Percentiles rank a stretch among this genome's conserved stretches.
phyloP scores from a whole-genome alignment of 2,797 vertebrate species.

The Euphonia xanthogaster region DNA sequence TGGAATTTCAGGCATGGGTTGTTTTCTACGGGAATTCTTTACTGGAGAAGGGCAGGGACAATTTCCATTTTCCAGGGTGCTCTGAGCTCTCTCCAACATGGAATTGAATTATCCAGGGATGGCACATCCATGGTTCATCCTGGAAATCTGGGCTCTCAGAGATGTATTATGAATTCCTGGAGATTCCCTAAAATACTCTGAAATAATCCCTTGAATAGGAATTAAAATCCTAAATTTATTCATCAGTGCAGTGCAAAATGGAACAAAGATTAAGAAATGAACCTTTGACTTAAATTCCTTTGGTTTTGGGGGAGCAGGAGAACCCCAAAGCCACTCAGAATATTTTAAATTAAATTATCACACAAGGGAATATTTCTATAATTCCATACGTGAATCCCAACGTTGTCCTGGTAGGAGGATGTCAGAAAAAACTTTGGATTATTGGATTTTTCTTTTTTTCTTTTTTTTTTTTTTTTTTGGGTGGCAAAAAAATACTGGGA shows the following conservation, averaged over 20 bases:
- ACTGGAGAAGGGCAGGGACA: neutral
- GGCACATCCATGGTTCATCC: neutral
- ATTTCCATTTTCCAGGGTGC: neutral
- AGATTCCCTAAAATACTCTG: neutral
- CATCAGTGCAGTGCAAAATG: fast-evolving
- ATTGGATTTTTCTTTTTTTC: neutral
- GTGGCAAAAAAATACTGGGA: neutral
- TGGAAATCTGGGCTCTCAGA: neutral
- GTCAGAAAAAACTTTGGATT: neutral
- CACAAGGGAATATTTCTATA: neutral
- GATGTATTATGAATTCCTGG: fast-evolving
- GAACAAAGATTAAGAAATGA: neutral
- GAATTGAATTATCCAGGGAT: neutral
- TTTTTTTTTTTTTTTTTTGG: neutral
- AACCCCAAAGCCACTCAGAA: neutral
- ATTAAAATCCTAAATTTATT: neutral
- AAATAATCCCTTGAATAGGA: neutral
- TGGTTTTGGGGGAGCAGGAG: neutral
- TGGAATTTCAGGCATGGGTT: neutral
- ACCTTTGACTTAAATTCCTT: neutral
- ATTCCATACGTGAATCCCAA: fast-evolving
- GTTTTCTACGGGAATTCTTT: neutral
- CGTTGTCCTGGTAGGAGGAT: neutral
- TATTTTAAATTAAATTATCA: neutral
- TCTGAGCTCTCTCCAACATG: neutral